A percentile compares a stretch with the other conserved stretches of the same genome.
Evolutionary conservation across 2,888 invertebrate species (phyloP).

Genomic region (Luffia ferchaultella): DNA sequence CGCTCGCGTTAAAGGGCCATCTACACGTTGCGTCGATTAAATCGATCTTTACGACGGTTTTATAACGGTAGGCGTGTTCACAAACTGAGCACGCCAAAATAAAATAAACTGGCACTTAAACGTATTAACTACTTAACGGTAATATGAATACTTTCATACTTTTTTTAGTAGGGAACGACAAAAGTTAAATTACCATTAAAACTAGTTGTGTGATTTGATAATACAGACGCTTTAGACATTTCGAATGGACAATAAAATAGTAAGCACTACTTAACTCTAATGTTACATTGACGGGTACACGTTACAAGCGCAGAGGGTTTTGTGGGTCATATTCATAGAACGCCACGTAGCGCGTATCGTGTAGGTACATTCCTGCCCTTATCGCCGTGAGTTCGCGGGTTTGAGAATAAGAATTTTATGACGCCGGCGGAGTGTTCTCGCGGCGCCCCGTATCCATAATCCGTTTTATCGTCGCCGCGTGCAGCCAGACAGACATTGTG

Average conservation of each 20-base stretch:
- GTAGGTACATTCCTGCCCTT: no score
- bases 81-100: neutral
- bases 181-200: no score
- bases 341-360: no score
- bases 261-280: no score
- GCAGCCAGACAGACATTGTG: conserved; percentile 8
- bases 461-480: conserved; percentile 6
- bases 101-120: neutral
- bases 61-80: neutral
- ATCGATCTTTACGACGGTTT: neutral
- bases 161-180: no score
- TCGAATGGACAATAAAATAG: no score
- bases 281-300: no score
- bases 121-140: neutral
- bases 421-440: conserved; percentile 10
- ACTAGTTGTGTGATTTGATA: no score
- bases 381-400: conserved; percentile 7
- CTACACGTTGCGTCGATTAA: neutral
- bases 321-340: no score
- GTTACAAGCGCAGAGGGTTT: no score
- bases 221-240: no score
- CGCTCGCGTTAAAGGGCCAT: neutral
- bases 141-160: no score
- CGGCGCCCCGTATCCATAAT: conserved; percentile 4
- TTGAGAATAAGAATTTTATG: conserved; percentile 30